phyloP scores from a whole-genome alignment of 2,888 invertebrate species.

The Troides oblongomaculatus region DNA sequence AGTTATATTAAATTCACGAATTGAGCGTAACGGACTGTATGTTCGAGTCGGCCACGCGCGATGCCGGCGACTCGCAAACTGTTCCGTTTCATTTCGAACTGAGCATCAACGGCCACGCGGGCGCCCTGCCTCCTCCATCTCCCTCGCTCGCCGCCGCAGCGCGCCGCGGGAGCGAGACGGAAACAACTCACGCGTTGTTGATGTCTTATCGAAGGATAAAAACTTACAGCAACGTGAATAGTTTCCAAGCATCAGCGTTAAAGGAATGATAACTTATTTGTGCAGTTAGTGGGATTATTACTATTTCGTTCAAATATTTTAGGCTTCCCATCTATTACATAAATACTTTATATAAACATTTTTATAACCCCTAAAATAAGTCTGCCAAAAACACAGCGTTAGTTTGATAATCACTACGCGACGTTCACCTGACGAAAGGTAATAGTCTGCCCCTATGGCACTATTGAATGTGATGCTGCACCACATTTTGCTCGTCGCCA shows the following conservation, averaged over 20 bases:
- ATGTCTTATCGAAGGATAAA: conserved; percentile 75
- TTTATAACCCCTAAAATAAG: no score
- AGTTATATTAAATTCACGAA: conserved; percentile 62
- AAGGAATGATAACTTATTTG: conserved; percentile 67
- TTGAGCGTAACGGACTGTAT: conserved; percentile 70
- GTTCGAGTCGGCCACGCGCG: conserved; percentile 69
- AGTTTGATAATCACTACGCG: no score
- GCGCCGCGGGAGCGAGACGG: conserved; percentile 57
- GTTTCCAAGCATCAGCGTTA: conserved; percentile 69
- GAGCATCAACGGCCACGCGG: conserved; percentile 73
- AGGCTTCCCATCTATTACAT: conserved; percentile 21
- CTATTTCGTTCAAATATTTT: conserved; percentile 51
- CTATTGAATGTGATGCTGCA: no score
- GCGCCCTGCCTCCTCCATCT: conserved; percentile 71
- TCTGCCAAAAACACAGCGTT: no score
- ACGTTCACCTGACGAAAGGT: no score
- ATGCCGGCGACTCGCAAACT: conserved; percentile 79
- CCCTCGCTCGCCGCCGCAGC: conserved; percentile 57
- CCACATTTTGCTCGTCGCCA: no score
- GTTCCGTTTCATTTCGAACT: conserved; percentile 69
- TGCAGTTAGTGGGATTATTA: conserved; percentile 74
- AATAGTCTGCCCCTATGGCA: no score
- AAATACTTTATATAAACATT: no score
- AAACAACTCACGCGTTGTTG: conserved; percentile 48
- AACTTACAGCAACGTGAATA: conserved; percentile 71